phyloP scores from a whole-genome alignment of 2,797 vertebrate species.

The Pteronotus mesoamericanus region DNA sequence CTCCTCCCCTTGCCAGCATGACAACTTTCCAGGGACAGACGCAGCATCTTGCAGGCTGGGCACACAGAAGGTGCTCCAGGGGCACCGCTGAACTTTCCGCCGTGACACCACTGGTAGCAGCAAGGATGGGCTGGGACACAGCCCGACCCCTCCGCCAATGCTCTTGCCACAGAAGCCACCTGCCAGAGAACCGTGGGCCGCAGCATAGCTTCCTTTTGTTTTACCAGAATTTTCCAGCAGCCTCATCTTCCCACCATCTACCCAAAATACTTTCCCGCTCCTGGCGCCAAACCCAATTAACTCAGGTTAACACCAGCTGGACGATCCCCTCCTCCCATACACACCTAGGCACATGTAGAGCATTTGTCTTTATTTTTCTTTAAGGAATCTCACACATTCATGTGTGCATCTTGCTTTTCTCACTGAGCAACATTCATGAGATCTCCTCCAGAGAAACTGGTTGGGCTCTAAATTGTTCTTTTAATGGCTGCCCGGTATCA shows the following conservation, averaged over 20 bases:
- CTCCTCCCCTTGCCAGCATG: neutral
- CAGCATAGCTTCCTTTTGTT: neutral
- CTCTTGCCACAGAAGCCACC: neutral
- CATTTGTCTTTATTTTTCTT: neutral
- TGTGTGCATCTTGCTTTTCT: neutral
- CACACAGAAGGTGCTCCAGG: neutral
- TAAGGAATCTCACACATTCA: neutral
- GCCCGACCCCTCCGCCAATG: accelerated
- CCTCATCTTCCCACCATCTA: neutral
- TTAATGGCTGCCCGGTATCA: neutral
- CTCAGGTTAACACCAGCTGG: neutral
- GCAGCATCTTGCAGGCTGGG: neutral
- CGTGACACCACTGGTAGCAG: neutral
- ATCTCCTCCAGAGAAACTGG: neutral
- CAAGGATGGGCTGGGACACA: neutral
- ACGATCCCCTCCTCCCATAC: neutral
- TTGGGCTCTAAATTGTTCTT: neutral
- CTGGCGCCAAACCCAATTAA: neutral
- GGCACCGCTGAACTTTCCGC: neutral
- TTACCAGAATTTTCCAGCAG: neutral
- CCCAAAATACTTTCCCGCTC: neutral
- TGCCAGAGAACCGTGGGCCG: neutral
- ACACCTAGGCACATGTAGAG: neutral
- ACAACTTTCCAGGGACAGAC: neutral
- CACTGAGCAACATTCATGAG: neutral